phyloP scores from a whole-genome alignment of 2,113 vertebrate species.

The Chaetorhynchus papuensis region DNA sequence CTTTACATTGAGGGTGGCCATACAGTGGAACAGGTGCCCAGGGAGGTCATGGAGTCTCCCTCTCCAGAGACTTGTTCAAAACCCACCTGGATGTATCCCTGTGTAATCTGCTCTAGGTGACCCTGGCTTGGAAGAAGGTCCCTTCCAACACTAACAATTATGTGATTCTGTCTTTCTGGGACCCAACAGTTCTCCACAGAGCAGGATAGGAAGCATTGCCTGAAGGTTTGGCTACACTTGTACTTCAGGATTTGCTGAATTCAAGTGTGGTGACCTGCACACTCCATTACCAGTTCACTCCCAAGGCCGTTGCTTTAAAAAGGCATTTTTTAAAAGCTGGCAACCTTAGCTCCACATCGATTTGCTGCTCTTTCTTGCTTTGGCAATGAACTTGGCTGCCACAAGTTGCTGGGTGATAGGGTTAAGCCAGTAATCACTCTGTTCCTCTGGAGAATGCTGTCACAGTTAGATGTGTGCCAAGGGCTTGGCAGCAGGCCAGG shows the following conservation, averaged over 20 bases:
- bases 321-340: not conserved
- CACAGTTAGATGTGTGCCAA: not conserved
- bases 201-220: not conserved
- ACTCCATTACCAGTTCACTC: not conserved
- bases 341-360: accelerated
- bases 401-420: not conserved
- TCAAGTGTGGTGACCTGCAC: not conserved
- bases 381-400: not conserved
- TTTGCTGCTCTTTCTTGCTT: not conserved
- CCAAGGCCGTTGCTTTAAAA: not conserved
- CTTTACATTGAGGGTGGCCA: not conserved
- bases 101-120: too few relatives aligned
- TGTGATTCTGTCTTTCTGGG: not conserved
- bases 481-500: not conserved
- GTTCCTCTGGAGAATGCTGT: not conserved
- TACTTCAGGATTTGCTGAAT: not conserved
- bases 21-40: not conserved
- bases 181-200: not conserved
- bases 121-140: not conserved
- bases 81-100: not conserved
- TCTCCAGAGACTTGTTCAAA: not conserved
- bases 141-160: not conserved
- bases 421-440: not conserved
- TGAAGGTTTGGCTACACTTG: not conserved
- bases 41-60: not conserved